phyloP scores from a whole-genome alignment of 2,888 invertebrate genomes.

The Acronicta aceris region DNA sequence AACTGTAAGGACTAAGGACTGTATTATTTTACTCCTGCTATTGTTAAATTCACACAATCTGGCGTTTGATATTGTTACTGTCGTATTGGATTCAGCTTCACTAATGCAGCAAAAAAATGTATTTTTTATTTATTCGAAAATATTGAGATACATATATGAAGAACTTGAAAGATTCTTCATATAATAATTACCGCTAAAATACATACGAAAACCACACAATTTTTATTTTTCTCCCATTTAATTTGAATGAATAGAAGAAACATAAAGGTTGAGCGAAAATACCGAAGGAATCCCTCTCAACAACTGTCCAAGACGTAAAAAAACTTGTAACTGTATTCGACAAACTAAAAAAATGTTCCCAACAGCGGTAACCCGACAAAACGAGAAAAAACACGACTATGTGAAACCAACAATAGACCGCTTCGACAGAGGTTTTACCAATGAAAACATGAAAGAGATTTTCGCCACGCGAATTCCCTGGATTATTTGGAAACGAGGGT shows the following conservation, averaged over 20 bases:
- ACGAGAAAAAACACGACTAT: constrained; percentile 63
- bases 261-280: constrained; percentile 9
- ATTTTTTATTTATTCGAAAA: no score
- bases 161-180: no score
- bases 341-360: constrained; percentile 48
- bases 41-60: constrained; percentile 32
- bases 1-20: constrained; percentile 46
- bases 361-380: constrained; percentile 53
- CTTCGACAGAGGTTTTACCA: constrained; percentile 66
- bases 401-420: constrained; percentile 69
- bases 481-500: constrained; percentile 66
- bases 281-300: constrained; percentile 19
- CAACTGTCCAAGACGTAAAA: constrained; percentile 20
- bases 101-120: background rate
- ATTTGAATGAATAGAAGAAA: constrained; percentile 5
- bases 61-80: constrained; percentile 12
- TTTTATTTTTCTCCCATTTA: background rate
- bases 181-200: no score
- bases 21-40: constrained; percentile 35
- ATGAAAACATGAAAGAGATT: constrained; percentile 73
- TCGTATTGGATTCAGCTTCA: constrained; percentile 10
- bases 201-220: background rate
- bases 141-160: no score
- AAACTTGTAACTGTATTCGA: constrained; percentile 44
- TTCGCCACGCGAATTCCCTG: constrained; percentile 63